These are phyloP conservation scores for Scaptodrosophila lebanonensis DNA, from an alignment of 1,140 invertebrate genomes.

Conservation along the genomic window DNA sequence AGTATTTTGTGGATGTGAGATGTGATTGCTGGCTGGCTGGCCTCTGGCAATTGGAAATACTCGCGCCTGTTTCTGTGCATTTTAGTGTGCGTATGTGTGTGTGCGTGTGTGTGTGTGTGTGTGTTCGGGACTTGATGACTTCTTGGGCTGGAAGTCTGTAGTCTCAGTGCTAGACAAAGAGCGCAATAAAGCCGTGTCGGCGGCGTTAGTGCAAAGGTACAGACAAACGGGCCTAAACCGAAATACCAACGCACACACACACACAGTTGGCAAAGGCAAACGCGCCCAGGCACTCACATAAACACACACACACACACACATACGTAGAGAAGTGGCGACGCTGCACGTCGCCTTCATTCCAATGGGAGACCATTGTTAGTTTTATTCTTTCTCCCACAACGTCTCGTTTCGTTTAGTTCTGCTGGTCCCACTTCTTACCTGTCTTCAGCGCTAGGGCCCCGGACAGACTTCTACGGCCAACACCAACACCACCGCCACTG, in stretches of 20 bases:
- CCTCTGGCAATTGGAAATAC: conserved; percentile 2
- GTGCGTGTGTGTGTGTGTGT: conserved; percentile 28
- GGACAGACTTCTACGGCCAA: no score
- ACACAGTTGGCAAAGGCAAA: conserved; percentile 8
- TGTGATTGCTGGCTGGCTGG: conserved; percentile 54
- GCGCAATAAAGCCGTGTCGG: conserved; percentile 53
- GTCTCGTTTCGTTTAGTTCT: conserved; percentile 58
- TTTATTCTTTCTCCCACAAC: conserved; percentile 73
- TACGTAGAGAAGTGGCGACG: conserved; percentile 9
- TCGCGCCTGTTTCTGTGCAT: conserved; percentile 1
- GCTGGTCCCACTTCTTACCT: conserved; percentile 46
- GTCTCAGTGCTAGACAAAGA: conserved; percentile 60
- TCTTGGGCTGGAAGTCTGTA: conserved; percentile 30
- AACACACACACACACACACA: conserved; percentile 19
- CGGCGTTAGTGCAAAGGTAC: conserved; percentile 36
- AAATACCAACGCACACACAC: conserved; percentile 37
- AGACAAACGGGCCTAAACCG: conserved; percentile 60
- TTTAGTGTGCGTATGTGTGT: conserved; percentile 11
- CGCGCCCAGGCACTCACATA: neutral
- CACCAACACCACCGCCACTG: no score
- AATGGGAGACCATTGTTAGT: conserved; percentile 71
- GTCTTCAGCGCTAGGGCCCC: conserved; percentile 30
- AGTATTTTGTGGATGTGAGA: conserved; percentile 54
- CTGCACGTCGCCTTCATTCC: conserved; percentile 60
- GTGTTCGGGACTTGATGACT: conserved; percentile 32